Conservation (phyloP, 2,888 invertebrate species). For the Halictus quadricinctus region DNA sequence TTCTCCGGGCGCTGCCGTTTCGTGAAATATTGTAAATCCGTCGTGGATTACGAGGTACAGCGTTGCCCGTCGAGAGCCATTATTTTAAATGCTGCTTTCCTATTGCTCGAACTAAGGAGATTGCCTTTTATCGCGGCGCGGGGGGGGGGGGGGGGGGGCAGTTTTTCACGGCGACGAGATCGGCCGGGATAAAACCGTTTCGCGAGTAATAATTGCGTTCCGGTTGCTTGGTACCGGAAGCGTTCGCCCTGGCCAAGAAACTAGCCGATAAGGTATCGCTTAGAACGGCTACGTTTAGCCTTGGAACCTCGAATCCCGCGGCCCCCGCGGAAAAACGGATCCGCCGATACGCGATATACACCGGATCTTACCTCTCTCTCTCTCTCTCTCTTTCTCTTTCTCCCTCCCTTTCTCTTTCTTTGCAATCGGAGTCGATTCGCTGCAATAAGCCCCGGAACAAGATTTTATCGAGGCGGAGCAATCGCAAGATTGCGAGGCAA, state of each 20-base stretch:
- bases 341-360: conserved; percentile 69
- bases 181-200: conserved; percentile 11
- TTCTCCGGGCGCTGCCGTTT: not conserved
- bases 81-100: conserved; percentile 28
- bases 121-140: conserved; percentile 23
- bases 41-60: not conserved
- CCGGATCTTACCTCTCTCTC: conserved; percentile 29
- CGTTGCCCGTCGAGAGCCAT: not conserved
- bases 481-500: conserved; percentile 63
- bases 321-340: conserved; percentile 61
- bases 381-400: too few species aligned
- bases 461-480: conserved; percentile 75
- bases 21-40: conserved; percentile 8
- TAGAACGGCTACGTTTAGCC: conserved; percentile 38
- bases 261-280: conserved; percentile 29
- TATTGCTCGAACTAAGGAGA: conserved; percentile 18
- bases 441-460: conserved; percentile 74
- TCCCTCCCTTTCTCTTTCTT: not conserved
- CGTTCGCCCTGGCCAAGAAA: not conserved
- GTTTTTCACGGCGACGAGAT: conserved; percentile 16
- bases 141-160: not conserved
- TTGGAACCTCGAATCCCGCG: conserved; percentile 46
- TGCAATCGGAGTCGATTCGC: conserved; percentile 68
- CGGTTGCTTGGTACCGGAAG: not conserved
- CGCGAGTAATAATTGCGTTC: conserved; percentile 26